These are phyloP conservation scores for Collichthys lucidus DNA, from an alignment of 2,113 vertebrate species.

Conservation along the genomic window DNA sequence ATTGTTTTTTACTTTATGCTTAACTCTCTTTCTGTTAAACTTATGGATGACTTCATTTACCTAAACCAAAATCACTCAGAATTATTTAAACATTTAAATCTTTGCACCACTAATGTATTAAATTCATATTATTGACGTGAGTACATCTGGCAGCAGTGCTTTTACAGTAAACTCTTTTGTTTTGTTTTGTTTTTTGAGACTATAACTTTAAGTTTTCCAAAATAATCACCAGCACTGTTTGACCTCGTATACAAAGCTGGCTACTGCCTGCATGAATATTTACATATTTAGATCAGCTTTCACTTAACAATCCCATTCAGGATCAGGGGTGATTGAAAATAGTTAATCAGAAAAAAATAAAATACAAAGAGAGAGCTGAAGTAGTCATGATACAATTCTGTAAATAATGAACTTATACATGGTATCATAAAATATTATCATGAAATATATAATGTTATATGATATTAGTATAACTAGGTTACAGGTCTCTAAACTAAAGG, in stretches of 20 bases:
- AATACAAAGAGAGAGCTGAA: not conserved
- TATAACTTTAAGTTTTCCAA: not conserved
- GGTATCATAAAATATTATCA: not conserved
- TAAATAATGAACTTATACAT: not conserved
- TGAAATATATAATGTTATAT: not conserved
- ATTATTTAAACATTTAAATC: not conserved
- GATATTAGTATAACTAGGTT: not conserved
- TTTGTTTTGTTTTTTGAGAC: not conserved
- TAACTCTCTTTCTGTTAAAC: conserved; percentile 17
- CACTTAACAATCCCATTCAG: not conserved
- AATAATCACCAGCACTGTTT: not conserved
- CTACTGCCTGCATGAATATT: not conserved
- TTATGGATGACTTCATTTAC: not conserved
- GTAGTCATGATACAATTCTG: not conserved
- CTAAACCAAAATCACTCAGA: not conserved
- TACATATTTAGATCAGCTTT: conserved; percentile 7
- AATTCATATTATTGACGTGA: not conserved
- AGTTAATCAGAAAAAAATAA: not conserved
- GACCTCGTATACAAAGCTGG: not conserved
- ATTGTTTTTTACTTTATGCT: conserved; percentile 19
- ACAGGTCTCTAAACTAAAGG: not conserved
- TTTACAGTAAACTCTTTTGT: not conserved
- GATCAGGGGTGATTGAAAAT: not conserved
- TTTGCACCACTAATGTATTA: not conserved
- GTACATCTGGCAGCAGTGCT: not conserved